Evolutionary conservation across 2,797 vertebrate genomes (phyloP).

Genomic region (Champsocephalus esox): DNA sequence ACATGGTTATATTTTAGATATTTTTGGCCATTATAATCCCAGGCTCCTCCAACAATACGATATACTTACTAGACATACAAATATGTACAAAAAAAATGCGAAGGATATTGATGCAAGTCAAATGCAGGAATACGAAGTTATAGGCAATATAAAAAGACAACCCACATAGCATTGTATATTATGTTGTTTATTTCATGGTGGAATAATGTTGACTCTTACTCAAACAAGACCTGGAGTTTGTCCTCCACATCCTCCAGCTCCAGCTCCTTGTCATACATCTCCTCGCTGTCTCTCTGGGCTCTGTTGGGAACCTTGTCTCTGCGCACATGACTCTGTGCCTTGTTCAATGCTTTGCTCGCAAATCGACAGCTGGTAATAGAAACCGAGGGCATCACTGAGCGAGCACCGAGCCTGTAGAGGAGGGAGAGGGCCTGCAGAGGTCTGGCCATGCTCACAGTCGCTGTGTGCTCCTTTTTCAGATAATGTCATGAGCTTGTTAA

Average conservation of each 20-base stretch:
- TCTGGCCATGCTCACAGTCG: constrained; percentile 58
- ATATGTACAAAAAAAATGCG: no score
- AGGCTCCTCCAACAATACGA: no score
- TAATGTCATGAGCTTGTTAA: not conserved
- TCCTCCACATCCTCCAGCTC: constrained; percentile 72
- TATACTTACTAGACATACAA: no score
- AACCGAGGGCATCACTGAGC: not conserved
- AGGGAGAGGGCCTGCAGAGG: constrained; percentile 52
- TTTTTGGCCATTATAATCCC: no score
- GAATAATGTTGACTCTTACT: constrained; percentile 66
- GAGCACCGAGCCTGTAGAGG: constrained; percentile 48
- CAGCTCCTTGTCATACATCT: constrained; percentile 52
- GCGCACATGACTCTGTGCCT: not conserved
- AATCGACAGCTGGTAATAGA: constrained; percentile 41
- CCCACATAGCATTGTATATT: not conserved
- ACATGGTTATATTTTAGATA: not conserved
- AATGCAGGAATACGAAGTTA: no score
- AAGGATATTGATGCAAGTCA: no score
- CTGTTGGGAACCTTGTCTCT: constrained; percentile 10
- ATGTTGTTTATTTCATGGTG: rapidly evolving
- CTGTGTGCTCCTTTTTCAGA: not conserved
- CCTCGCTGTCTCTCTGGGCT: constrained; percentile 34
- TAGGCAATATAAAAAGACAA: not conserved
- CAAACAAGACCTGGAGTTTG: constrained; percentile 69
- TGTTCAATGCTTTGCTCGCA: constrained; percentile 55